These are phyloP conservation scores for Manacus vitellinus DNA, from an alignment of 2,113 vertebrate species.

Conservation along the genomic window DNA sequence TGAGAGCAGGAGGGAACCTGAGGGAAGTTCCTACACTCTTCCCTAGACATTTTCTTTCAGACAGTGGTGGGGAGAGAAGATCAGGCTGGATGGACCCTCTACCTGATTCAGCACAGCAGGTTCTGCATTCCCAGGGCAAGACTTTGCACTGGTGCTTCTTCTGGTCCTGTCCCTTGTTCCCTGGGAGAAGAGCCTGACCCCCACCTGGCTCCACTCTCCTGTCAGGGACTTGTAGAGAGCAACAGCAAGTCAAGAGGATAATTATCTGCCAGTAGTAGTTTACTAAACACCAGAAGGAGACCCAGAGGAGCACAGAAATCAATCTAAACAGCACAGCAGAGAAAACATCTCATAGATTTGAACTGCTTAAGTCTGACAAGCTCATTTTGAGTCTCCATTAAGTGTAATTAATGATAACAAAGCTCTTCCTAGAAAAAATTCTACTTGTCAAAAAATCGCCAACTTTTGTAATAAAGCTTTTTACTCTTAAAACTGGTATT, in stretches of 20 bases:
- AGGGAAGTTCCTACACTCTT: not conserved
- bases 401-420: not conserved
- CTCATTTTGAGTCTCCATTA: not conserved
- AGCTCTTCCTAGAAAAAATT: not conserved
- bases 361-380: not conserved
- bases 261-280: not conserved
- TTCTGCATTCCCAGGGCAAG: not conserved
- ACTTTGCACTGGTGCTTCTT: not conserved
- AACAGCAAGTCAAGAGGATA: not conserved
- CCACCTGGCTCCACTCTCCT: not conserved
- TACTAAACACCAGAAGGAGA: not conserved
- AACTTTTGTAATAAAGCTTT: not conserved
- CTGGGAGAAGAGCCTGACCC: not conserved
- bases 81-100: not conserved
- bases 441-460: not conserved
- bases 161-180: not conserved
- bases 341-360: not conserved
- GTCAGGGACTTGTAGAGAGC: not conserved
- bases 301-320: not conserved
- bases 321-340: not conserved
- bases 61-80: not conserved
- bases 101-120: not conserved
- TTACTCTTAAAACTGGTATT: not conserved
- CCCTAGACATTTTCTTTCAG: not conserved
- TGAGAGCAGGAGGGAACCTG: not conserved